A percentile compares a stretch with the other conserved stretches of the same genome.
These are phyloP conservation scores for Zosterops lateralis DNA, from an alignment of 2,113 vertebrate genomes.

Conservation along the genomic window DNA sequence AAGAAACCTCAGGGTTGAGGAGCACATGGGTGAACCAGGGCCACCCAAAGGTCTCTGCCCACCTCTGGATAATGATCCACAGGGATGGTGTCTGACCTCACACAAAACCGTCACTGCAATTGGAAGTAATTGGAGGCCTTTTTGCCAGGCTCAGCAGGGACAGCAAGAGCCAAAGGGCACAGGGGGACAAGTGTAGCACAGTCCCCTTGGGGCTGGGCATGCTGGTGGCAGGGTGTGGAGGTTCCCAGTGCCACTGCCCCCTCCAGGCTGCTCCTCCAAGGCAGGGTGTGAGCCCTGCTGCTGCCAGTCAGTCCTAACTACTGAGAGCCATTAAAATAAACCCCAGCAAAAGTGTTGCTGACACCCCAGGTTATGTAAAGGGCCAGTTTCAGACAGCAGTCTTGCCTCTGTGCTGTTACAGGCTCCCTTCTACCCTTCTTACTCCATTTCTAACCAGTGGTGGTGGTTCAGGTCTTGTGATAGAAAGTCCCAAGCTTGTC, in stretches of 20 bases:
- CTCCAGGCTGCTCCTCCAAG: background rate
- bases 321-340: slow-evolving; percentile 1
- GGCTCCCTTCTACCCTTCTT: slow-evolving; percentile 31
- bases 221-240: background rate
- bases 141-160: background rate
- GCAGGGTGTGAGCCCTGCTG: accelerated
- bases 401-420: background rate
- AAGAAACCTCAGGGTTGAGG: accelerated
- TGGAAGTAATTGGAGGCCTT: slow-evolving; percentile 16
- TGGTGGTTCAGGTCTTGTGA: background rate
- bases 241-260: accelerated
- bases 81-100: accelerated
- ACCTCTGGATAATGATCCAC: accelerated
- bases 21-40: accelerated
- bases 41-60: background rate
- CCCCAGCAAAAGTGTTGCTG: background rate
- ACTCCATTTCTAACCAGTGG: background rate
- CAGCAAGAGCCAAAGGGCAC: background rate
- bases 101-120: background rate
- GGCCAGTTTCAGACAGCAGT: background rate
- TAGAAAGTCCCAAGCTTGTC: background rate
- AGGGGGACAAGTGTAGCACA: accelerated
- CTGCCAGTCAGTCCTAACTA: background rate
- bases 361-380: background rate
- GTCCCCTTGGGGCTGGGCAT: accelerated